phyloP scores from a whole-genome alignment of 2,797 vertebrate genomes.

The Meriones psammophilus region DNA sequence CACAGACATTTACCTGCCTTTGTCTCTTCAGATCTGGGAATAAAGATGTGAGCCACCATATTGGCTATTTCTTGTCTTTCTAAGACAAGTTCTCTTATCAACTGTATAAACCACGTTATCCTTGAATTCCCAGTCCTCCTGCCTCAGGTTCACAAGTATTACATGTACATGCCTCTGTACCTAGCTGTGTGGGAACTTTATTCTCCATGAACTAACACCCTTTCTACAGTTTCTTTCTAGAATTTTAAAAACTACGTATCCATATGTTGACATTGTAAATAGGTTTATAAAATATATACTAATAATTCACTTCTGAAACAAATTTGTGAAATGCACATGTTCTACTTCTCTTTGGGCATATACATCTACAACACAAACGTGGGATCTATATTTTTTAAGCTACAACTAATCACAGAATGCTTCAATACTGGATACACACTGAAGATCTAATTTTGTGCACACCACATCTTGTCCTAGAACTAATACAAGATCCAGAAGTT shows the following conservation, averaged over 20 bases:
- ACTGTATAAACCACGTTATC: background rate
- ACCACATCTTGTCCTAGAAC: slow-evolving; percentile 1
- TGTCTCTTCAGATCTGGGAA: background rate
- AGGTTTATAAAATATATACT: slow-evolving; percentile 11
- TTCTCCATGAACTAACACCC: background rate
- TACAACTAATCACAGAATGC: background rate
- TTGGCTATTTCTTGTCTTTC: background rate
- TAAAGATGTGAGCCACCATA: background rate
- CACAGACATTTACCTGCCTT: background rate
- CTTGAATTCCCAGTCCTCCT: no score
- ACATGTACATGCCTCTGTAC: background rate
- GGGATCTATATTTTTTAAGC: slow-evolving; percentile 29
- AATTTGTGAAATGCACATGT: slow-evolving; percentile 42
- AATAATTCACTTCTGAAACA: background rate
- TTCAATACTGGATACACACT: slow-evolving; percentile 8
- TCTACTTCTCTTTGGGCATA: slow-evolving; percentile 42
- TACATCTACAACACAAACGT: slow-evolving; percentile 47
- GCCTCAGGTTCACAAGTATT: background rate
- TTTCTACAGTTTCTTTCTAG: slow-evolving; percentile 5
- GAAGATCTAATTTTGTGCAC: slow-evolving; percentile 3
- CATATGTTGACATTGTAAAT: slow-evolving; percentile 8
- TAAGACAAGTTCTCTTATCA: background rate
- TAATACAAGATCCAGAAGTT: slow-evolving; percentile 27
- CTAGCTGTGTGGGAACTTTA: background rate
- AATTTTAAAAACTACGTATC: slow-evolving; percentile 39